These are phyloP conservation scores for Noctilio leporinus DNA, from an alignment of 2,113 vertebrate species.

Conservation along the genomic window DNA sequence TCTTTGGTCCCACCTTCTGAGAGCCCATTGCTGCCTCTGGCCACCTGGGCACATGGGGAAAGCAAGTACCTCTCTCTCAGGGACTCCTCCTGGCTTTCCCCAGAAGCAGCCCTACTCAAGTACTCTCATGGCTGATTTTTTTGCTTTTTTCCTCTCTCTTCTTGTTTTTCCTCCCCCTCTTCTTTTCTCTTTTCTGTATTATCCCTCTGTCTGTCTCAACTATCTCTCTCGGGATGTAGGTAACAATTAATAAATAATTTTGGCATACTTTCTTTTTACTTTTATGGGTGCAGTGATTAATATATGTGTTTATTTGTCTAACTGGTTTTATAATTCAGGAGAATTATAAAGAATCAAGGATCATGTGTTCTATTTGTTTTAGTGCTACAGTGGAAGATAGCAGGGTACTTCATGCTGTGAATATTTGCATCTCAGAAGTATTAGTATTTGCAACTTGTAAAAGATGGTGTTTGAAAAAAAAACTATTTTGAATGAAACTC, in stretches of 20 bases:
- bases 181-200: not conserved
- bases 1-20: not conserved
- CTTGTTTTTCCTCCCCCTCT: not conserved
- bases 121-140: not conserved
- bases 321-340: not conserved
- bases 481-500: slow-evolving; percentile 39
- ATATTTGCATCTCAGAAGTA: slow-evolving; percentile 52
- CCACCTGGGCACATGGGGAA: not conserved
- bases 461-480: slow-evolving; percentile 7
- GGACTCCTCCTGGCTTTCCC: not conserved
- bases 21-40: not conserved
- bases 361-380: slow-evolving; percentile 1
- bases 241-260: slow-evolving; percentile 12
- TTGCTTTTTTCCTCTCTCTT: not conserved
- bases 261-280: not conserved
- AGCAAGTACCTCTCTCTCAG: not conserved
- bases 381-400: not conserved
- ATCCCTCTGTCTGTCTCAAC: not conserved
- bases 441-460: slow-evolving; percentile 28
- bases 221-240: not conserved
- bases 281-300: not conserved
- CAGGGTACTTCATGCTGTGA: not conserved
- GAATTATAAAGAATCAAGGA: not conserved
- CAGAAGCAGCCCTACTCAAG: no score
- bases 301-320: not conserved